Percentiles rank a stretch among this genome's conserved stretches.
Evolutionary conservation across 2,888 invertebrate genomes (phyloP).

Genomic region (Helobdella robusta): DNA sequence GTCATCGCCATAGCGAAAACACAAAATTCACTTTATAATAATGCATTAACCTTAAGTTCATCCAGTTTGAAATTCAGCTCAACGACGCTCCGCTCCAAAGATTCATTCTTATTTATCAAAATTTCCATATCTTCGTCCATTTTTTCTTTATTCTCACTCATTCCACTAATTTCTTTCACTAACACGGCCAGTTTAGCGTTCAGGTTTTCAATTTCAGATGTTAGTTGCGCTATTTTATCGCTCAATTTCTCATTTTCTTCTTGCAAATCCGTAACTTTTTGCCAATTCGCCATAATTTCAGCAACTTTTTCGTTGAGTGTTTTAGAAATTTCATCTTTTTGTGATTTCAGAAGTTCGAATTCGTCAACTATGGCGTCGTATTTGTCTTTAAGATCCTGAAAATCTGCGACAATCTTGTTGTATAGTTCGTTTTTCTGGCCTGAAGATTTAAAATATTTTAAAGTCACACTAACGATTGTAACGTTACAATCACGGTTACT

Average conservation of each 20-base stretch:
- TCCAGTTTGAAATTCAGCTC: neutral
- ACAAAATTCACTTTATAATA: neutral
- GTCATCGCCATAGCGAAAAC: neutral
- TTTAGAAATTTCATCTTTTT: slow-evolving; percentile 3
- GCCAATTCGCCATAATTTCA: too few relatives aligned
- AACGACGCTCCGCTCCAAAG: neutral
- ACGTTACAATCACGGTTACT: too few relatives aligned
- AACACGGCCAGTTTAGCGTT: neutral
- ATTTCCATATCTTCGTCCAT: slow-evolving; percentile 8
- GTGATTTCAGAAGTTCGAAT: slow-evolving; percentile 10
- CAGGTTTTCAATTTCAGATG: neutral
- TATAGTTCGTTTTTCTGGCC: too few relatives aligned
- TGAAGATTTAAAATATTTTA: too few relatives aligned
- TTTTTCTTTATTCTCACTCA: neutral
- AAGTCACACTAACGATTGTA: too few relatives aligned
- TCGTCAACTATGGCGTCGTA: neutral
- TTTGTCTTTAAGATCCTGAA: neutral
- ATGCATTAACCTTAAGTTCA: neutral
- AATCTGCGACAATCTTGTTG: too few relatives aligned
- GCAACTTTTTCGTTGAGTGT: too few relatives aligned
- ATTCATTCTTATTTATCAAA: slow-evolving; percentile 2
- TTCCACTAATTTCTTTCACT: slow-evolving; percentile 12
- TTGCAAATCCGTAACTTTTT: neutral
- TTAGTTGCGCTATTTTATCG: slow-evolving; percentile 16
- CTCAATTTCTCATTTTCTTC: slow-evolving; percentile 14